Conservation (phyloP, 2,888 invertebrate genomes). For the Aleiodes leptofemur region DNA sequence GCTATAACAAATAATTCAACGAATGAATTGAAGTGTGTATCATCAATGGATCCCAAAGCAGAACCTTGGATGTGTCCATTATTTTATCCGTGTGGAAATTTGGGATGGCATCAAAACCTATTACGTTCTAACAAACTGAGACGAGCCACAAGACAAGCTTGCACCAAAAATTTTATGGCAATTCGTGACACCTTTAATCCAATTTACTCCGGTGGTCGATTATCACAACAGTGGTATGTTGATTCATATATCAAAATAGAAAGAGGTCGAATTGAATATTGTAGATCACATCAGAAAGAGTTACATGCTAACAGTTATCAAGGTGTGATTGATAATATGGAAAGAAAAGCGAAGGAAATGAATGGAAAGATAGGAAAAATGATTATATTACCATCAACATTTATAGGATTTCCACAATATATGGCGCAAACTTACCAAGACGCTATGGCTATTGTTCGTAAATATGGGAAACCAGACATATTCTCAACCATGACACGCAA, state of each 20-base stretch:
- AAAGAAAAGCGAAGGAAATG: background rate
- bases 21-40: slow-evolving; percentile 48
- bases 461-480: slow-evolving; percentile 72
- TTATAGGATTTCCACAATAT: slow-evolving; percentile 65
- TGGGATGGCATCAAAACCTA: slow-evolving; percentile 46
- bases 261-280: slow-evolving; percentile 1
- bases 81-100: slow-evolving; percentile 54
- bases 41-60: slow-evolving; percentile 54
- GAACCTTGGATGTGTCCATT: slow-evolving; percentile 45
- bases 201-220: slow-evolving; percentile 8
- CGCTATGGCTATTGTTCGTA: slow-evolving; percentile 72
- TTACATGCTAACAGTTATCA: background rate
- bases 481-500: slow-evolving; percentile 75
- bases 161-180: slow-evolving; percentile 17
- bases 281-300: background rate
- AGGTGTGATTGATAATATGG: background rate
- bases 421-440: slow-evolving; percentile 72
- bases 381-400: slow-evolving; percentile 64
- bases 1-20: slow-evolving; percentile 50
- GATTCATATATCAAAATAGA: slow-evolving; percentile 8
- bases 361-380: slow-evolving; percentile 7
- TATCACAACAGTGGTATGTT: slow-evolving; percentile 19
- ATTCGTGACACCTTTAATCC: slow-evolving; percentile 31
- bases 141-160: slow-evolving; percentile 3
- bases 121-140: slow-evolving; percentile 13